Evolutionary conservation across 1,140 invertebrate genomes (phyloP), one percentile per base, ranked within the genome.

Genomic region (Himalopsyche phryganea): DNA sequence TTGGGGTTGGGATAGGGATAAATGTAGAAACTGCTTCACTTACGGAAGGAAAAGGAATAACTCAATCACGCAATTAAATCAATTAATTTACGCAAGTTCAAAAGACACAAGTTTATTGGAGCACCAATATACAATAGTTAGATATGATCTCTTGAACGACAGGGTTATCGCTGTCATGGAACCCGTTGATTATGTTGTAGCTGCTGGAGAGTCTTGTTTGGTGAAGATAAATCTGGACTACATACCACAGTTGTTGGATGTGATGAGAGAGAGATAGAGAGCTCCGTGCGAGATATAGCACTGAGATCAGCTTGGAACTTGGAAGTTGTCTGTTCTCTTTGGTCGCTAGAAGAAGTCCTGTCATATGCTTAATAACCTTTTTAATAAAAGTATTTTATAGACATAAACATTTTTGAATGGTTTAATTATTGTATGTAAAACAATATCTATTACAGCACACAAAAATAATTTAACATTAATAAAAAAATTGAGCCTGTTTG

Each of bases 101-200:
- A 23, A 49, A 49, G 13, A 49, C 28, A 49, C 28, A 49, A 5
- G 47, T 49, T 49, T 49, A 33, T 49, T 49, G 47, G 47, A 49
- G 47, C 33, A 45, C 28, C 28, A 49, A 49, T 49, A 18, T 49
- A 49, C 33, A 49, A 49, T 49, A 49, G 47, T 49, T n/a, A 33
- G 28, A 42, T 28, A 52, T 52, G 35, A 52, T 52, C 14, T 38
- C 50, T 38, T 42, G 50, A 36, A 52, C 50, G 50, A 52, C 13
- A 52, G 41, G 41, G 38, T 52, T 35, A 52, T 52, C 50, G 36
- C 50, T 41, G 50, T 52, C 35, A 15, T 52, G 50, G 50, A 52
- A 15, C 50, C 50, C 32, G 23, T 23, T 49, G 28, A 33, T 49
- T 6, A 6, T 49, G 33, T 15, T 49, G 32, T 20, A 7, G 35